Conservation (phyloP, 2,797 vertebrate species). For the Neosilurus mollespiculum region DNA sequence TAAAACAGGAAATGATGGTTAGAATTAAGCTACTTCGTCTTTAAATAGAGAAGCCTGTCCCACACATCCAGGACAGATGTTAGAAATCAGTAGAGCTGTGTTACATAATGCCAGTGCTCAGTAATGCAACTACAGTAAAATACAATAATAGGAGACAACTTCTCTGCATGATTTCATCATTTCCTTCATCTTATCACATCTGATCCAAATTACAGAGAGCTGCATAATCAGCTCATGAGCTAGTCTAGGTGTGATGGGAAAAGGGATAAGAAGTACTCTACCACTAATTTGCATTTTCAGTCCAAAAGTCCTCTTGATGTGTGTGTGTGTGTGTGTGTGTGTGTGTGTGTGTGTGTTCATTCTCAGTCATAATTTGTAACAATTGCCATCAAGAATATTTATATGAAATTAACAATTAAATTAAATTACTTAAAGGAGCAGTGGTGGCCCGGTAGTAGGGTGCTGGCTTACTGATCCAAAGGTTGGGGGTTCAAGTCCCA, state of each 20-base stretch:
- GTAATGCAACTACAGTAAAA: background rate
- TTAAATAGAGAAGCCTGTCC: background rate
- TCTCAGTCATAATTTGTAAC: background rate
- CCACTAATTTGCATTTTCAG: background rate
- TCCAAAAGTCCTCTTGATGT: background rate
- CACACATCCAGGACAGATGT: background rate
- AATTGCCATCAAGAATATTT: background rate
- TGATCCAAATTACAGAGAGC: background rate
- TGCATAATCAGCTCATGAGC: background rate
- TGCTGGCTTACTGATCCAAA: too few species aligned
- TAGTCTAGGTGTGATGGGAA: background rate
- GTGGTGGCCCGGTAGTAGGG: too few species aligned
- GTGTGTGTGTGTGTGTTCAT: background rate
- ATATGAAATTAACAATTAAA: too few species aligned
- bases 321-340: background rate
- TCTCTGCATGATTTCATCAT: background rate
- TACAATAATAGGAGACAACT: too few species aligned
- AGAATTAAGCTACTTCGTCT: background rate
- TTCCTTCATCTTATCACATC: background rate
- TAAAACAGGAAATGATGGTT: background rate
- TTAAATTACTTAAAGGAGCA: too few species aligned
- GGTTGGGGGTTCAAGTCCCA: too few species aligned
- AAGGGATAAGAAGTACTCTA: background rate
- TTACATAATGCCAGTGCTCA: background rate
- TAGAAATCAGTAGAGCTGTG: background rate